Conservation (phyloP, 2,888 invertebrate species). For the Oligia latruncula region DNA sequence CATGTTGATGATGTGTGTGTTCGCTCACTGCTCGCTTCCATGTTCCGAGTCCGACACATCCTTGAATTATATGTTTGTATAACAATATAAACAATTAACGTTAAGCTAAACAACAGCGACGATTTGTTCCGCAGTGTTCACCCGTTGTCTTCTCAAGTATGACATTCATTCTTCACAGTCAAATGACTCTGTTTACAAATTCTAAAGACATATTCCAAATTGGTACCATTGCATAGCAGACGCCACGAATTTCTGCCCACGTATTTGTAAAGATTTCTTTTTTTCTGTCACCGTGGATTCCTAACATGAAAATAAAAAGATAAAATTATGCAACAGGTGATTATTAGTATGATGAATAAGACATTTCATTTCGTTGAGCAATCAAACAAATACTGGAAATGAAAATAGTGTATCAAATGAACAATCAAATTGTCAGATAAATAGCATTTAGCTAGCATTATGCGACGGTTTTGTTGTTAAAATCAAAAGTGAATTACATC, state of each 20-base stretch:
- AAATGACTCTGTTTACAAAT: slow-evolving; percentile 41
- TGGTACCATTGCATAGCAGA: slow-evolving; percentile 8
- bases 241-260: slow-evolving; percentile 5
- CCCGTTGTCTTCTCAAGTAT: slow-evolving; percentile 35
- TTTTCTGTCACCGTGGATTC: neutral
- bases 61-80: slow-evolving; percentile 58
- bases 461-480: slow-evolving; percentile 19
- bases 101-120: slow-evolving; percentile 49
- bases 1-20: slow-evolving; percentile 36
- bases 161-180: slow-evolving; percentile 46
- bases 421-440: slow-evolving; percentile 40
- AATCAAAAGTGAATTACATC: slow-evolving; percentile 30
- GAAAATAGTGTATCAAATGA: slow-evolving; percentile 40
- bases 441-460: slow-evolving; percentile 31
- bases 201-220: slow-evolving; percentile 48
- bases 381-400: slow-evolving; percentile 49
- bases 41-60: slow-evolving; percentile 48
- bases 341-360: slow-evolving; percentile 44
- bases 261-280: slow-evolving; percentile 2
- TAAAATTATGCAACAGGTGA: slow-evolving; percentile 38
- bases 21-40: slow-evolving; percentile 31
- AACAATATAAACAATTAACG: slow-evolving; percentile 59
- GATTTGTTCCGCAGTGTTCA: slow-evolving; percentile 51
- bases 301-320: neutral
- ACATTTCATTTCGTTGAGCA: slow-evolving; percentile 42